These are phyloP conservation scores for Neoaliturus tenellus DNA, from an alignment of 2,888 invertebrate genomes.

Conservation along the genomic window DNA sequence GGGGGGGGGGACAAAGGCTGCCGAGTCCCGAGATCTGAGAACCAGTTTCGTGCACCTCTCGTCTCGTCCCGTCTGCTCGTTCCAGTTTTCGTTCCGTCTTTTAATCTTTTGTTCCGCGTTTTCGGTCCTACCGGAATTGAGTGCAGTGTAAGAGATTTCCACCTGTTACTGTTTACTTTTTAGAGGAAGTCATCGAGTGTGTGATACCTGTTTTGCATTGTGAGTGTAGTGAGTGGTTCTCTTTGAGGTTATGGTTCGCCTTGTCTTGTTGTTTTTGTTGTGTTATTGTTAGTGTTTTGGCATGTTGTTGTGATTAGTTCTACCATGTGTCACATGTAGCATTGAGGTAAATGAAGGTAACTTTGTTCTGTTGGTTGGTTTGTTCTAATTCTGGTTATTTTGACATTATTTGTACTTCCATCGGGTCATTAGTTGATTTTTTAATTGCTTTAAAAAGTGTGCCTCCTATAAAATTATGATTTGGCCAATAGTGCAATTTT, in stretches of 20 bases:
- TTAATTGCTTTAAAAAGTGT: too few relatives aligned
- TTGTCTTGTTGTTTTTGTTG: background rate
- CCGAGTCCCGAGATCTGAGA: background rate
- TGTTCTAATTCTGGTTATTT: too few relatives aligned
- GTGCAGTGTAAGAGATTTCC: background rate
- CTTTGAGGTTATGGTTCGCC: background rate
- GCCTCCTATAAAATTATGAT: too few relatives aligned
- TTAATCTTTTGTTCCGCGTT: constrained; percentile 5
- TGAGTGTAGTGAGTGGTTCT: background rate
- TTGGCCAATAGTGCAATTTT: too few relatives aligned
- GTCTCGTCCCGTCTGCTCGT: background rate
- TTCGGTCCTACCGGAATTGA: background rate
- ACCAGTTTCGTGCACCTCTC: constrained; percentile 2
- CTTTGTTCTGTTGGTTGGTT: too few relatives aligned
- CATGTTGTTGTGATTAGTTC: too few relatives aligned
- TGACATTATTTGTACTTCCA: too few relatives aligned
- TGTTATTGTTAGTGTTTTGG: background rate
- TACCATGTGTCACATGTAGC: too few relatives aligned
- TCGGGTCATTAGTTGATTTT: too few relatives aligned
- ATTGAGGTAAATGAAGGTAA: too few relatives aligned
- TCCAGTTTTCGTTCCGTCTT: background rate
- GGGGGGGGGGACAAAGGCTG: background rate
- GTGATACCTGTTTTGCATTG: too few relatives aligned
- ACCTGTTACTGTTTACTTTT: background rate
- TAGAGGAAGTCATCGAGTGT: background rate